These are phyloP conservation scores for Atherinosoma microstoma DNA, from an alignment of 2,797 vertebrate species.

Conservation along the genomic window DNA sequence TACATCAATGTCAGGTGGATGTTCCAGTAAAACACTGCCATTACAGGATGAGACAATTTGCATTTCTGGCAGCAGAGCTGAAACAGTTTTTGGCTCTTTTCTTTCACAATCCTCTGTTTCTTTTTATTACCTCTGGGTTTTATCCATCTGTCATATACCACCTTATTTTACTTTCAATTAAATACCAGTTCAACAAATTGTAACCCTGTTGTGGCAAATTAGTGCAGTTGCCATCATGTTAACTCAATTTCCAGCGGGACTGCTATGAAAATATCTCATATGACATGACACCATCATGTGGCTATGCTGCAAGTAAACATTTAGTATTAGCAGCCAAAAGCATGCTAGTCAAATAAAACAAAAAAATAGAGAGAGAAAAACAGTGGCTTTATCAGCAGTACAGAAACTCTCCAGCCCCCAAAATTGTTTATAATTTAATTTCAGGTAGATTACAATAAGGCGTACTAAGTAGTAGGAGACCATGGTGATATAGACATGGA, in stretches of 20 bases:
- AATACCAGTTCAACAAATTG: background rate
- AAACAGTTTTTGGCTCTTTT: background rate
- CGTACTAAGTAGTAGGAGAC: slow-evolving; percentile 13
- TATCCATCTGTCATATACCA: background rate
- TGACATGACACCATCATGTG: background rate
- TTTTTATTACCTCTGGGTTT: background rate
- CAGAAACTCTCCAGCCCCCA: slow-evolving; percentile 28
- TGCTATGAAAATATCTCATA: slow-evolving; percentile 2
- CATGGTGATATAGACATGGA: background rate
- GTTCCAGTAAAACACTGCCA: slow-evolving; percentile 5
- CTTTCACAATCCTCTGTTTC: background rate
- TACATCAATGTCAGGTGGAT: background rate
- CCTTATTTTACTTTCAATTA: background rate
- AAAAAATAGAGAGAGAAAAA: too few relatives aligned
- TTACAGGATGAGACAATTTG: slow-evolving; percentile 21
- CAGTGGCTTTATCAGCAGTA: background rate
- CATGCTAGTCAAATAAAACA: slow-evolving; percentile 25
- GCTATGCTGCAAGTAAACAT: slow-evolving; percentile 8
- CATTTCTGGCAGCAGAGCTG: slow-evolving; percentile 13
- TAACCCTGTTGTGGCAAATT: too few relatives aligned
- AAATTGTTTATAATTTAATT: slow-evolving; percentile 37
- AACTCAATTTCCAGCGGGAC: background rate
- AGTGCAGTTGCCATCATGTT: too few relatives aligned
- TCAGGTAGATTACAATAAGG: slow-evolving; percentile 21
- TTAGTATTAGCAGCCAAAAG: slow-evolving; percentile 24